Conservation (phyloP, 2,888 invertebrate species). For the Phanerotoma sp. region DNA sequence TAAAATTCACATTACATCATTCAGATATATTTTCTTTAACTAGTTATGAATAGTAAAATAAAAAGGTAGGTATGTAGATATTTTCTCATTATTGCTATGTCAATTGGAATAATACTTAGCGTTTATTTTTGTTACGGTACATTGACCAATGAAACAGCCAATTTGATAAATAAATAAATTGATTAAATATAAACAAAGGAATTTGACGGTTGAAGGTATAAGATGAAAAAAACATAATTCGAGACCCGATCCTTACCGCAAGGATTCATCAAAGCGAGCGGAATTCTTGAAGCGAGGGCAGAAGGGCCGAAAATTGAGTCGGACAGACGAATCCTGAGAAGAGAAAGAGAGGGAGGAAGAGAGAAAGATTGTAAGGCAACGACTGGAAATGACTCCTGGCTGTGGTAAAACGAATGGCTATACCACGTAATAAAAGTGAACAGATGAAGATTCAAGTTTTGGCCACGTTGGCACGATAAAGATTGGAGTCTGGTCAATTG, state of each 20-base stretch:
- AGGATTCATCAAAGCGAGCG: conserved; percentile 30
- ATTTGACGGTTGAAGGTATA: background rate
- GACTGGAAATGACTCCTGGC: conserved; percentile 6
- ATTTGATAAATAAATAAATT: conserved; percentile 9
- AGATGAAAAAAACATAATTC: conserved; percentile 1
- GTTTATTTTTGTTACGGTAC: too few relatives aligned
- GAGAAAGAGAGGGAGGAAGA: too few relatives aligned
- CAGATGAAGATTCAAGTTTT: background rate
- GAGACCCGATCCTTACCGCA: background rate
- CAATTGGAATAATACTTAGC: too few relatives aligned
- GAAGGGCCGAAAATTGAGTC: conserved; percentile 36
- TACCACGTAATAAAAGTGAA: background rate
- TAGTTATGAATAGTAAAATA: too few relatives aligned
- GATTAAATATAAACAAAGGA: conserved; percentile 4
- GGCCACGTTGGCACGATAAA: background rate
- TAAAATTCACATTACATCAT: too few relatives aligned
- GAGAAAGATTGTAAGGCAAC: background rate
- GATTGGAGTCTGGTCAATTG: background rate
- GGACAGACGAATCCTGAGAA: conserved; percentile 14
- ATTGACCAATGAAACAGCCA: background rate
- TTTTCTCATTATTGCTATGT: too few relatives aligned
- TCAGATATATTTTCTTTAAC: too few relatives aligned
- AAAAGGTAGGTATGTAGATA: too few relatives aligned
- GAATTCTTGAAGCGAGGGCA: conserved; percentile 29
- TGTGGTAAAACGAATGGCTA: background rate